phyloP scores from a whole-genome alignment of 2,888 invertebrate genomes.

The Zonitis immaculata region DNA sequence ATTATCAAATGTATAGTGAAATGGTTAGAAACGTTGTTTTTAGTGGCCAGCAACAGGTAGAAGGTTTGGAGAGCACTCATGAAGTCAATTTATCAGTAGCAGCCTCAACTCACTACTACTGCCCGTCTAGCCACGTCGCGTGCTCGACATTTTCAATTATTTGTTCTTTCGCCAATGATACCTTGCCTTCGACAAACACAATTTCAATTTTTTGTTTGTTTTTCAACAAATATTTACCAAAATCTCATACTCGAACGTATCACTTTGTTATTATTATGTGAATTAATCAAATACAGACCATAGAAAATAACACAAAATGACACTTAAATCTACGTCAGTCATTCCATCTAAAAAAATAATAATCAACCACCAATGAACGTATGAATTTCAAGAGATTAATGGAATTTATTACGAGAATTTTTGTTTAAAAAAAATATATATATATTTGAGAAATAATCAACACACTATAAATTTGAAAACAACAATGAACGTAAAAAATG shows the following conservation, averaged over 20 bases:
- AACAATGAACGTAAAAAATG: background rate
- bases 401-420: background rate
- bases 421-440: background rate
- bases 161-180: constrained; percentile 25
- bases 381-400: background rate
- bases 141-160: constrained; percentile 34
- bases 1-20: constrained; percentile 28
- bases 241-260: background rate
- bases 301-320: background rate
- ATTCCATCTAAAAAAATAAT: background rate
- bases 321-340: background rate
- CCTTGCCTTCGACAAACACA: constrained; percentile 18
- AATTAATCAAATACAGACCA: constrained; percentile 8
- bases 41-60: constrained; percentile 42
- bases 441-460: background rate
- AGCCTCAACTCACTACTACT: constrained; percentile 24
- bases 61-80: constrained; percentile 40
- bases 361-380: background rate
- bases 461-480: background rate
- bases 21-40: constrained; percentile 36
- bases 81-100: constrained; percentile 42
- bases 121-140: constrained; percentile 27
- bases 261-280: constrained; percentile 1
- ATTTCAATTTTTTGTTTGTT: constrained; percentile 15
- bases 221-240: constrained; percentile 11